phyloP scores from a whole-genome alignment of 1,140 invertebrate genomes.

The Ylistrum balloti region DNA sequence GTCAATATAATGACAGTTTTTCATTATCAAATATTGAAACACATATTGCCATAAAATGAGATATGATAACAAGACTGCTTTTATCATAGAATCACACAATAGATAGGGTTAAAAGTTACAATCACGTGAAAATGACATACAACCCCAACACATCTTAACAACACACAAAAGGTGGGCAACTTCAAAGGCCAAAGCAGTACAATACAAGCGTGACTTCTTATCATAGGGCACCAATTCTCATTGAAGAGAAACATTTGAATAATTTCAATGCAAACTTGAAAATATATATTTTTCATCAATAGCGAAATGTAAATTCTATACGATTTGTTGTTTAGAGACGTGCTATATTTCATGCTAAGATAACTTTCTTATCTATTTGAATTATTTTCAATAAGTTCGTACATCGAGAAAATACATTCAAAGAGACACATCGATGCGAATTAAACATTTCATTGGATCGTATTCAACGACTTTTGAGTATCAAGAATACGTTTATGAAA shows the following conservation, averaged over 20 bases:
- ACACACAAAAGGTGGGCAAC: not conserved
- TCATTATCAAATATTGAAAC: constrained; percentile 40
- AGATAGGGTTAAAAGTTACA: not conserved
- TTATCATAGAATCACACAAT: not conserved
- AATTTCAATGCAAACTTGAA: constrained; percentile 12
- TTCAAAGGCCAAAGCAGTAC: not conserved
- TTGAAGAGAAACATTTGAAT: not conserved
- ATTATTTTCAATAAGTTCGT: not conserved
- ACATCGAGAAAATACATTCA: not conserved
- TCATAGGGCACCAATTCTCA: not conserved
- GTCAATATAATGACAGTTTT: not conserved
- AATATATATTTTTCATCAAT: not conserved
- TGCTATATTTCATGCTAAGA: not conserved
- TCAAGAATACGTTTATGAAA: not conserved
- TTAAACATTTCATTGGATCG: not conserved
- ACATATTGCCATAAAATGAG: not conserved
- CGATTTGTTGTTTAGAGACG: not conserved
- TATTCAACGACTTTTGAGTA: not conserved
- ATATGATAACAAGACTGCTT: not conserved
- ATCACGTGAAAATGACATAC: constrained; percentile 22
- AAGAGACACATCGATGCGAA: not conserved
- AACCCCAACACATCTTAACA: not conserved
- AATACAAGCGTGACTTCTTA: not conserved
- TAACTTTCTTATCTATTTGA: not conserved
- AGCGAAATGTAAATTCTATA: not conserved